Conservation (phyloP, 2,888 invertebrate species). For the Mermis nigrescens region DNA sequence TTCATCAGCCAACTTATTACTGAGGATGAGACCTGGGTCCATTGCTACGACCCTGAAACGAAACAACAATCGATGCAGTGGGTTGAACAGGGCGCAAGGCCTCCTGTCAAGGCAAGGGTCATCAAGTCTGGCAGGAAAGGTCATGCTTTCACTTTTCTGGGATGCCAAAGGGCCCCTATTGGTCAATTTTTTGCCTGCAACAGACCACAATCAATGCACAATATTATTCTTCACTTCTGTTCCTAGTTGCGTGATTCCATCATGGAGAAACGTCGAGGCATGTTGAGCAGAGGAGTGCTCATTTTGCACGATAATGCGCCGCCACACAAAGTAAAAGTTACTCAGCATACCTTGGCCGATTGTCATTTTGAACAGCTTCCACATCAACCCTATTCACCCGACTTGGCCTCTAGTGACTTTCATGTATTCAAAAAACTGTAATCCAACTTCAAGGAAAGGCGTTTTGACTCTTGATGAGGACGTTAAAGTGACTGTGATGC, state of each 20-base stretch:
- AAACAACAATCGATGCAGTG: too few species aligned
- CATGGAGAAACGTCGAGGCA: background rate
- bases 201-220: background rate
- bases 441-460: conserved; percentile 4
- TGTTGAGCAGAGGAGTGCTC: conserved; percentile 1
- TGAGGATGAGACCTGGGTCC: too few species aligned
- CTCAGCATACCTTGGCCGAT: conserved; percentile 5
- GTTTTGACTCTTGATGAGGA: background rate
- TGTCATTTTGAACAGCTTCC: conserved; percentile 7
- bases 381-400: conserved; percentile 11
- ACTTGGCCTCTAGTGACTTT: conserved; percentile 9
- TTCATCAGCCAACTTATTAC: too few species aligned
- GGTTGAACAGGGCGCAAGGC: too few species aligned
- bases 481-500: background rate
- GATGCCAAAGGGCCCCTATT: background rate
- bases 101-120: too few species aligned
- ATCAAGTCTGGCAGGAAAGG: background rate
- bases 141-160: background rate
- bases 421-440: conserved; percentile 11
- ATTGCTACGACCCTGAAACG: too few species aligned
- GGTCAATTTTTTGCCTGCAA: background rate
- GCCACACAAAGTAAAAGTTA: conserved; percentile 6
- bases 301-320: conserved; percentile 12
- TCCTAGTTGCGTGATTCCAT: background rate
- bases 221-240: background rate